Conservation (phyloP, 2,113 vertebrate species). For the Dipodomys merriami region DNA sequence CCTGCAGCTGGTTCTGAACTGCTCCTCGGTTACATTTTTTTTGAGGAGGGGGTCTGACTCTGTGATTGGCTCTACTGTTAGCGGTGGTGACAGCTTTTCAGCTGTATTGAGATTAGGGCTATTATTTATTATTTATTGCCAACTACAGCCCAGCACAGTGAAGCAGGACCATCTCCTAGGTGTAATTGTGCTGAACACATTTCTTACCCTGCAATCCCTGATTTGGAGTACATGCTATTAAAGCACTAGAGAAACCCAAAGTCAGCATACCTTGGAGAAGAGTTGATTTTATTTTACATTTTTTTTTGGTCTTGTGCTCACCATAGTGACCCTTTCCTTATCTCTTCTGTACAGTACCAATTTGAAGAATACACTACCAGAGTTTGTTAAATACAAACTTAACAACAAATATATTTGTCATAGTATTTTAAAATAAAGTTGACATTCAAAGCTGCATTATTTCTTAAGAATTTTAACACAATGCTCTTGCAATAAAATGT, state of each 20-base stretch:
- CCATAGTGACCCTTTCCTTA: not conserved
- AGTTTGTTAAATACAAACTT: slow-evolving; percentile 9
- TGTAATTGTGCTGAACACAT: slow-evolving; percentile 65
- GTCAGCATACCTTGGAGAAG: slow-evolving; percentile 12
- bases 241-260: not conserved
- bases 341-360: not conserved
- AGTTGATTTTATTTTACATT: not conserved
- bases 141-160: slow-evolving; percentile 51
- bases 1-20: slow-evolving; percentile 71
- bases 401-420: not conserved
- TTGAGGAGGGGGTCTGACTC: slow-evolving; percentile 52
- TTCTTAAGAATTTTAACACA: slow-evolving; percentile 28
- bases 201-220: slow-evolving; percentile 30
- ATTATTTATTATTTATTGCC: slow-evolving; percentile 77
- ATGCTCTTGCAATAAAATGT: not conserved
- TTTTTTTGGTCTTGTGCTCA: not conserved
- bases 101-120: slow-evolving; percentile 72
- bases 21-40: slow-evolving; percentile 64
- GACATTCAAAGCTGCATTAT: not conserved
- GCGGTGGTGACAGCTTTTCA: slow-evolving; percentile 80
- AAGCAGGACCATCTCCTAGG: slow-evolving; percentile 49
- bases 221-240: slow-evolving; percentile 26
- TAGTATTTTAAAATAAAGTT: slow-evolving; percentile 21
- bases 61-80: slow-evolving; percentile 77
- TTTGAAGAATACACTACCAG: not conserved